Percentiles rank a stretch among this genome's conserved stretches.
Evolutionary conservation across 2,888 invertebrate species (phyloP).

Genomic region (Polydrusus cervinus): DNA sequence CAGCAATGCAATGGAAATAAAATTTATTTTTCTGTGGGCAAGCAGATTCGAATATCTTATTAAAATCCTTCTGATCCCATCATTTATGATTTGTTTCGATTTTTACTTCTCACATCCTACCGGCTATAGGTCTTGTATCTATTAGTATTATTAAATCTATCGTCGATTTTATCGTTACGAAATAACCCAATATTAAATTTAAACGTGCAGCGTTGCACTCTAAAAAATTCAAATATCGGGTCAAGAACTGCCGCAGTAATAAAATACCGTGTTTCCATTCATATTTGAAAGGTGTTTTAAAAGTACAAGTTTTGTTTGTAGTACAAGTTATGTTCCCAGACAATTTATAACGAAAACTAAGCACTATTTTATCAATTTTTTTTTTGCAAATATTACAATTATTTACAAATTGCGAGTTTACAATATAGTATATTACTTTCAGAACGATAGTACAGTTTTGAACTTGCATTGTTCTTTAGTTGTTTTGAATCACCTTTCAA

Average conservation of each 20-base stretch:
- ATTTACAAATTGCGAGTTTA: too few species aligned
- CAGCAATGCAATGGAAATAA: too few species aligned
- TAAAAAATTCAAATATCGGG: conserved; percentile 25
- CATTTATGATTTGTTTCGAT: neutral
- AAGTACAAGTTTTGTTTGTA: conserved; percentile 11
- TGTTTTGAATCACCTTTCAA: too few species aligned
- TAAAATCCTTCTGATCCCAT: too few species aligned
- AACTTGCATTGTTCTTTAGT: too few species aligned
- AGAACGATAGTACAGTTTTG: too few species aligned
- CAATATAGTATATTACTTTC: too few species aligned
- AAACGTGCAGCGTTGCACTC: conserved; percentile 26
- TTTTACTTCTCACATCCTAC: neutral
- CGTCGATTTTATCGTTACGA: conserved; percentile 21
- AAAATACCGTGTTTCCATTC: conserved; percentile 28
- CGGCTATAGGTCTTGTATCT: neutral
- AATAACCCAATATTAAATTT: conserved; percentile 21
- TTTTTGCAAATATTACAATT: neutral
- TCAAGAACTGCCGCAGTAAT: conserved; percentile 31
- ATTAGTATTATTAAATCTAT: conserved; percentile 28
- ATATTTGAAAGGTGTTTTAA: conserved; percentile 39
- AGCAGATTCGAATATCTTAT: too few species aligned
- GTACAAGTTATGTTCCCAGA: neutral
- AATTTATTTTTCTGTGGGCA: too few species aligned
- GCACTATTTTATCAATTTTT: neutral
- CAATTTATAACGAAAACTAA: neutral